A percentile compares a stretch with the other conserved stretches of the same genome.
phyloP scores from a whole-genome alignment of 2,797 vertebrate genomes.

The Allobates femoralis region DNA sequence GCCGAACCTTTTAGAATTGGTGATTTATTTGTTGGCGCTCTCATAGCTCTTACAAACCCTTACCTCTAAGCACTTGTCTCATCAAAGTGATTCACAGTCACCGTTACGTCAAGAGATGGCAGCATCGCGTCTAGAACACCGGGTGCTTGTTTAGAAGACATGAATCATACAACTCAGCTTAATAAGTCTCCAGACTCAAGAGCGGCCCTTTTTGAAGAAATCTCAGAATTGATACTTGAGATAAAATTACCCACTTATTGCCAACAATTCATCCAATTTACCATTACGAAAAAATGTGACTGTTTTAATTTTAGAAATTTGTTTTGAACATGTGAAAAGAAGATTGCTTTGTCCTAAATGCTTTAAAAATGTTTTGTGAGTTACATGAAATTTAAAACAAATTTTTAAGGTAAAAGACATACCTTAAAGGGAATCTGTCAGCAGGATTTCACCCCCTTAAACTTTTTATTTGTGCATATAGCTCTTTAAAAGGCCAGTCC shows the following conservation, averaged over 20 bases:
- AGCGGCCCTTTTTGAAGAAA: background rate
- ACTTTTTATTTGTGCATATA: too few species aligned
- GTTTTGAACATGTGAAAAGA: background rate
- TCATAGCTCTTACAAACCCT: too few species aligned
- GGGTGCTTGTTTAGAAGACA: background rate
- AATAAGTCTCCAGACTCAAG: background rate
- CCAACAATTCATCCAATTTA: background rate
- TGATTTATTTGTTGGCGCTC: background rate
- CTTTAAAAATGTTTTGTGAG: background rate
- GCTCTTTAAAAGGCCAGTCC: too few species aligned
- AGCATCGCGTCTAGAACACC: background rate
- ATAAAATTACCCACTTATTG: constrained; percentile 3
- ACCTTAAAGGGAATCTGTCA: too few species aligned
- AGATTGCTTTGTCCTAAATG: background rate
- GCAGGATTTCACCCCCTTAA: too few species aligned
- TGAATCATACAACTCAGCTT: background rate
- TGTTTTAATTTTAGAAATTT: background rate
- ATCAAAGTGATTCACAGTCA: background rate
- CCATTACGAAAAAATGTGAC: background rate
- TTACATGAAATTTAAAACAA: background rate
- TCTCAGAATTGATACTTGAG: background rate
- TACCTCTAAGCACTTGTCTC: background rate
- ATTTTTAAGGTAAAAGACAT: background rate
- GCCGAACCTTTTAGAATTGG: background rate
- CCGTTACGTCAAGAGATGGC: background rate